These are phyloP conservation scores for Nemotelus nigrinus DNA, from an alignment of 2,888 invertebrate genomes.

Conservation along the genomic window DNA sequence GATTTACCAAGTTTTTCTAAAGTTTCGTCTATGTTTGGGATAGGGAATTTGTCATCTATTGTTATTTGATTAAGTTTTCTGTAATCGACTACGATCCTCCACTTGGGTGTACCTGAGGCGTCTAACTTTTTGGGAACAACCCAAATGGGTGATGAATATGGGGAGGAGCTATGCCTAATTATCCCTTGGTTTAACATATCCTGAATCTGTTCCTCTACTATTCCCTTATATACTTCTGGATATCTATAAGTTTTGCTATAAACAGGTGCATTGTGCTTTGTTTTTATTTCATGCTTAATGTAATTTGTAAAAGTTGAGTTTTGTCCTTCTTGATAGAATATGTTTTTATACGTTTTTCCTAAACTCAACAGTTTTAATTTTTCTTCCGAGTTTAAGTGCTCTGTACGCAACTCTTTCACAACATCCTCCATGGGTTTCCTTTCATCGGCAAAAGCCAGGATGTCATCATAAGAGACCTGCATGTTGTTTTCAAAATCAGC, in stretches of 20 bases:
- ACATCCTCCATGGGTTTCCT: too few relatives aligned
- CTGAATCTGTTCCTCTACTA: slow-evolving; percentile 23
- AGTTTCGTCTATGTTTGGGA: slow-evolving; percentile 30
- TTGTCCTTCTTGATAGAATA: slow-evolving; percentile 25
- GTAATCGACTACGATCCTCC: slow-evolving; percentile 35
- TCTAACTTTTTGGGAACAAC: slow-evolving; percentile 22
- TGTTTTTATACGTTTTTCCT: background rate
- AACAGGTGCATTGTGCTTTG: slow-evolving; percentile 1
- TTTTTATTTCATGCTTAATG: slow-evolving; percentile 27
- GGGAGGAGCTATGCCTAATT: slow-evolving; percentile 30
- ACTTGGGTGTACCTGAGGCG: slow-evolving; percentile 7
- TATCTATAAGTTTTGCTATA: slow-evolving; percentile 27
- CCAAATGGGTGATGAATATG: slow-evolving; percentile 34
- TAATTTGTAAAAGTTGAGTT: slow-evolving; percentile 7
- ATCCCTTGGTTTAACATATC: slow-evolving; percentile 29
- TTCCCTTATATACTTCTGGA: slow-evolving; percentile 19
- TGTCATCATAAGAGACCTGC: too few relatives aligned
- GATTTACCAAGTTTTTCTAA: slow-evolving; percentile 48
- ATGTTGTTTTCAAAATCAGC: background rate
- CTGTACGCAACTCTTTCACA: background rate
- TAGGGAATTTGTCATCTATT: slow-evolving; percentile 35
- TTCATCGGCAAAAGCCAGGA: too few relatives aligned
- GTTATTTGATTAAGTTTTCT: slow-evolving; percentile 22
- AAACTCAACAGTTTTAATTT: slow-evolving; percentile 1
- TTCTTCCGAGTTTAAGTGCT: slow-evolving; percentile 23